A percentile compares a stretch with the other conserved stretches of the same genome.
Evolutionary conservation across 2,888 invertebrate species (phyloP).

Genomic region (Meandrusa payeni): DNA sequence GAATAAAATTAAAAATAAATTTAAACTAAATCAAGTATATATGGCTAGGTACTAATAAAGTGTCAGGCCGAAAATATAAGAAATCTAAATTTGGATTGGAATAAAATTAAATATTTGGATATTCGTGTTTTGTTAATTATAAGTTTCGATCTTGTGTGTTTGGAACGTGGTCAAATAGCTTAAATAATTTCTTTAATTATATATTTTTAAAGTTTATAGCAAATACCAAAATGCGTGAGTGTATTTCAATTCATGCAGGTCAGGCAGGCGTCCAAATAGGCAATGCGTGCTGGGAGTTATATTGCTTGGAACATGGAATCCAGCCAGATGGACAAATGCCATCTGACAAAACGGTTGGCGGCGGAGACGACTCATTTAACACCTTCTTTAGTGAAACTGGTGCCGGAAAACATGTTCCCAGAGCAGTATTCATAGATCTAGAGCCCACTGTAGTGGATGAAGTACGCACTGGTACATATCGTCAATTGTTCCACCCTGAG

Average conservation of each 20-base stretch:
- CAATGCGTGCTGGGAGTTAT: constrained; percentile 92
- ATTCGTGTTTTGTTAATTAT: constrained; percentile 10
- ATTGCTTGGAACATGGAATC: constrained; percentile 90
- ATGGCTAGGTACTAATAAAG: too few species aligned
- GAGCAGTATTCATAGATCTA: constrained; percentile 95
- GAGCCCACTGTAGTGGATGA: constrained; percentile 97
- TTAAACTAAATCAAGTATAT: too few species aligned
- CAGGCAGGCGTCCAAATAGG: constrained; percentile 89
- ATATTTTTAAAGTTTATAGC: constrained; percentile 9
- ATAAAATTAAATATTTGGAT: neutral
- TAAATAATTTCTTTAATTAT: constrained; percentile 11
- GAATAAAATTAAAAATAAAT: too few species aligned
- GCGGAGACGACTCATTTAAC: constrained; percentile 96
- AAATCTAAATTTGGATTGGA: neutral
- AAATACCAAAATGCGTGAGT: constrained; percentile 59
- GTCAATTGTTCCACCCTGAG: constrained; percentile 97
- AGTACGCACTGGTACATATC: constrained; percentile 95
- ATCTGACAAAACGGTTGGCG: constrained; percentile 88
- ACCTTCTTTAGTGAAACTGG: constrained; percentile 96
- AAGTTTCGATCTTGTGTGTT: constrained; percentile 7
- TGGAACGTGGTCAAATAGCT: constrained; percentile 2
- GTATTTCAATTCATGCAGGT: constrained; percentile 69
- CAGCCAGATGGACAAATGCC: constrained; percentile 93
- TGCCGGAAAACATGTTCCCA: constrained; percentile 95
- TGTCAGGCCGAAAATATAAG: too few species aligned